Base-by-base conservation (phyloP, 2,888 invertebrate species). In the Lampropteryx suffumata region DNA sequence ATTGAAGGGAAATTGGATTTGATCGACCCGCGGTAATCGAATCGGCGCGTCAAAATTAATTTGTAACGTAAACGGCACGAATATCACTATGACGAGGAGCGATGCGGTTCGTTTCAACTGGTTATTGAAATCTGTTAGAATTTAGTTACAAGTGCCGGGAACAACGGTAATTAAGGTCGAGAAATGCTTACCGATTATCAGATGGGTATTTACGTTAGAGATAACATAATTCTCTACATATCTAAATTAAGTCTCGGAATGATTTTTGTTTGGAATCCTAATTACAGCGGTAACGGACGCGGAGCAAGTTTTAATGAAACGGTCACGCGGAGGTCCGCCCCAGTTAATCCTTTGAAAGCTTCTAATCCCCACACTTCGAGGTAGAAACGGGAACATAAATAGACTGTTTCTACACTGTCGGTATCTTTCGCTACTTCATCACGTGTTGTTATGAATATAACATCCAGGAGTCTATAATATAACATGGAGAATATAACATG, bases 281-380 rank as follows among this genome's bases (percentile, higher is more conserved):
- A 78, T 79, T 74, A 76, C 67, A 63, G 55, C 55, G 63, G 69
- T 60, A 56, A 49, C 52, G 58, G 51, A 56, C 51, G 46, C 56
- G 56, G 57, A 61, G 63, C 61, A 82, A 80, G 69, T 81, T 80
- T 81, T 79, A 81, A 82, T 79, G 78, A 80, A 80, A 76, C 69
- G 75, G 74, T 74, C 76, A 75, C 67, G 65, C 67, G 67, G 67
- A 68, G 71, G 76, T 71, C 70, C 67, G 72, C 63, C 67, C 73
- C 64, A 73, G 76, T 73, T 81, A 84, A 84, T 82, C 83, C 79
- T 79, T 79, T 78, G 75, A 79, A 79, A 82, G 78, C 80, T 73
- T 68, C 76, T 79, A 77, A 81, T 79, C 73, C 69, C 57, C 67
- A 70, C 71, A 74, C 73, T 76, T 75, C 65, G 69, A 64, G 61